These are phyloP conservation scores for Halcyon leucocephala DNA, from an alignment of 2,797 vertebrate species.

Conservation along the genomic window DNA sequence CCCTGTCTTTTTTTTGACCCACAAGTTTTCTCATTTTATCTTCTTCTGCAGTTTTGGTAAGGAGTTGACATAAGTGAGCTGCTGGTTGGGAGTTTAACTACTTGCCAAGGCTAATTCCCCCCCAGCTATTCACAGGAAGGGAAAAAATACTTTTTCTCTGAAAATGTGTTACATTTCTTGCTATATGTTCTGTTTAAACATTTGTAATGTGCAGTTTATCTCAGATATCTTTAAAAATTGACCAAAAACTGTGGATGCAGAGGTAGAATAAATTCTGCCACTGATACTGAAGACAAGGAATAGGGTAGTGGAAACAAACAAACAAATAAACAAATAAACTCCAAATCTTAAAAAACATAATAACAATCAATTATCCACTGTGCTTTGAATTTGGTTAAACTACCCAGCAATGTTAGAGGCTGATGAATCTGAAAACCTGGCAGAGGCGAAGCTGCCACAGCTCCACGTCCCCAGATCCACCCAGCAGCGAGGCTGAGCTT, in stretches of 20 bases:
- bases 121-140: not conserved
- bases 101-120: not conserved
- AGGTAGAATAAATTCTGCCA: not conserved
- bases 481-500: not conserved
- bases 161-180: not conserved
- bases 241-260: not conserved
- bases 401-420: not conserved
- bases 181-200: not conserved
- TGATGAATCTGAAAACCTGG: not conserved
- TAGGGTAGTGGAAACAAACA: not conserved
- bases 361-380: not conserved
- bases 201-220: not conserved
- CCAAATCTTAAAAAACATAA: not conserved
- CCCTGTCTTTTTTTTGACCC: not conserved
- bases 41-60: not conserved
- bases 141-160: not conserved
- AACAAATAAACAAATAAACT: not conserved
- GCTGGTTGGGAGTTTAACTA: not conserved
- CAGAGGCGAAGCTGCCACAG: not conserved
- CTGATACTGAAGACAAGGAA: not conserved
- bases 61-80: not conserved
- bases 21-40: not conserved
- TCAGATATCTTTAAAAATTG: not conserved
- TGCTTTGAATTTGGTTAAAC: not conserved
- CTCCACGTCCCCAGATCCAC: accelerated